Base-by-base conservation (phyloP, 92 coral and sea anemone species). In the Parazoanthus atlanticus region DNA sequence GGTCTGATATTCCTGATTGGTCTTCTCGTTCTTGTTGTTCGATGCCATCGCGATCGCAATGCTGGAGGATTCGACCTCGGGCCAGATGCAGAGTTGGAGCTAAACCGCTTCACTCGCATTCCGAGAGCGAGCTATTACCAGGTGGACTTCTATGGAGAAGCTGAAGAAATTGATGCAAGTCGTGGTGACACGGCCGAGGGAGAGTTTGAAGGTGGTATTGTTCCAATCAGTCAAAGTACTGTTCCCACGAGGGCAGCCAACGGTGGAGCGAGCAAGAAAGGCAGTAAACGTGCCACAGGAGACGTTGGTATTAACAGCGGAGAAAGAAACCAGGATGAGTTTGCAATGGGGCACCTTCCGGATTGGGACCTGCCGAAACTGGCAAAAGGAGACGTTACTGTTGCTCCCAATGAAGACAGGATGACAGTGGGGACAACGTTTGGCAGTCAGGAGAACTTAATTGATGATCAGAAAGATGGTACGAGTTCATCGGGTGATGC, bases 361-460 rank as follows among this genome's bases (percentile, higher is more conserved):
- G 96, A 93, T 86, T 95, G 98, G 99, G 80, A 92, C 77, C 89
- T 97, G 10, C 99, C 98, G 29, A 95, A 89, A 86, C 84, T 95
- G 80, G 71, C 90, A 34, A 69, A 91, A 71, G 67, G 84, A 9
- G 93, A 92, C 5, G 90, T 95, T 21, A 74, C 93, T 17, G 94
- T 93, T 65, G 87, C 92, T 4, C 64, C 52, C 61, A 81, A 64
- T 41, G 78, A 84, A 78, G 49, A 73, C 72, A 72, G 46, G 61
- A 83, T 40, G 36, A 56, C 66, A 19, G 31, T 84, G 23, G 66
- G 64, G 38, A 32, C 69, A 19, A 84, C 87, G 26, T 84, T 84
- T 41, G 78, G 87, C 61, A 84, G 87, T 34, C 29, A 84, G 34
- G 87, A 84, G 28, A 69, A 67, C 67, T 43, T 84, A 8, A 41